Percentiles rank a stretch among this genome's conserved stretches.
Evolutionary conservation across 2,888 invertebrate genomes (phyloP).

Genomic region (Sesia bembeciformis): DNA sequence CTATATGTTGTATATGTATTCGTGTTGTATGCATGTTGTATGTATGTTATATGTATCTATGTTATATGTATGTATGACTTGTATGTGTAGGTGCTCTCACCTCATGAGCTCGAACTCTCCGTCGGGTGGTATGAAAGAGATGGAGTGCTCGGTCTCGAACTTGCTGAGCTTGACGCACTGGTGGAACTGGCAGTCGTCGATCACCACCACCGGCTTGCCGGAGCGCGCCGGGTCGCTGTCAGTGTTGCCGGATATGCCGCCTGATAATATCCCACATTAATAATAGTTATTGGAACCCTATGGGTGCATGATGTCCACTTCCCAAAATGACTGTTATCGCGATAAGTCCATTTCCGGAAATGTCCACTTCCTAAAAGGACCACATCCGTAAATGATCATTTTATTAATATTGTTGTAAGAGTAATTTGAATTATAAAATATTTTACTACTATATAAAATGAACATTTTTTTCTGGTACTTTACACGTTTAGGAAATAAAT

Average conservation of each 20-base stretch:
- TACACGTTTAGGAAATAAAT: too few relatives aligned
- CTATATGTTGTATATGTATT: neutral
- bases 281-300: neutral
- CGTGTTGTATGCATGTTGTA: too few relatives aligned
- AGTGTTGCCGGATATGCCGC: conserved; percentile 79
- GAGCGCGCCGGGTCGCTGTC: conserved; percentile 88
- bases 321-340: too few relatives aligned
- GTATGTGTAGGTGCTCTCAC: conserved; percentile 42
- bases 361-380: too few relatives aligned
- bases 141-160: conserved; percentile 99
- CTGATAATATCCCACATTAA: conserved; percentile 20
- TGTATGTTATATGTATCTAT: neutral
- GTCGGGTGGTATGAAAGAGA: conserved; percentile 99
- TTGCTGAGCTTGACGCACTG: conserved; percentile 99
- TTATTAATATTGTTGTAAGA: too few relatives aligned
- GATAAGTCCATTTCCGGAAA: too few relatives aligned
- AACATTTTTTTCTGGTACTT: too few relatives aligned
- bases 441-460: too few relatives aligned
- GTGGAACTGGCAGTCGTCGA: conserved; percentile 99
- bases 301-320: too few relatives aligned
- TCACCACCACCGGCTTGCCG: conserved; percentile 99
- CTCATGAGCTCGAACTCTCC: conserved; percentile 99
- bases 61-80: neutral
- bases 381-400: too few relatives aligned
- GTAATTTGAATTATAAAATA: too few relatives aligned